Base-by-base conservation (phyloP, 2,113 vertebrate genomes). In the Excalfactoria chinensis region DNA sequence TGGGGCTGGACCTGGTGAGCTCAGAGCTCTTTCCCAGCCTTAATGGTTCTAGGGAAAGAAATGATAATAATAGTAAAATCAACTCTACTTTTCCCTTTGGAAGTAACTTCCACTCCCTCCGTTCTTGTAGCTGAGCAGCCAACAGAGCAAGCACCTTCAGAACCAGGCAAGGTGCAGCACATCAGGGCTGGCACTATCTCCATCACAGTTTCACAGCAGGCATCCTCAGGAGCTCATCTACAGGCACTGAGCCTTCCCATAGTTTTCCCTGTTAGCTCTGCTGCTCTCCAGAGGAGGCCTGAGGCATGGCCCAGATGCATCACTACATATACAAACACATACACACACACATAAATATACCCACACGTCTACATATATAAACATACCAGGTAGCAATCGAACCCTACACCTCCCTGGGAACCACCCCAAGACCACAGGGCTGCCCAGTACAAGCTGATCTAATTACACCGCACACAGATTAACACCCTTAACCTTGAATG, bases 211-310 rank as follows among this genome's bases (percentile, higher is more conserved):
- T 32, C 28, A 10, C 34, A 49, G 72, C 83, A 69, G 70, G 30
- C 23, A 46, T 11, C 0, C 1, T n/a, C 15, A 0, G 0, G 25
- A 32, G 22, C 22, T 7, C 1, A 3, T 7, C 49, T 28, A 32
- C 60, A 7, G 40, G 68, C 46, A 48, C 55, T 4, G 34, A 2
- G 1, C 26, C 48, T 41, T 56, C 4, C 0, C 1, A 15, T 14
- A 16, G 13, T 23, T 30, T 35, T 72, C 76, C 25, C 48, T 10
- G 1, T 20, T 59, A 68, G 21, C 90, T 91, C 34, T 86, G 76
- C 72, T 91, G 85, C 77, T 83, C 91, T 89, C 91, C 85, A 49
- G 84, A 69, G 78, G 63, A 70, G 51, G 63, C 41, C 56, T 1
- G 34, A 88, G 60, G 69, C 70, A 94, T 56, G 59, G 84, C 75